Conservation (phyloP, 2,888 invertebrate species). For the Agapetus fuscipes region DNA sequence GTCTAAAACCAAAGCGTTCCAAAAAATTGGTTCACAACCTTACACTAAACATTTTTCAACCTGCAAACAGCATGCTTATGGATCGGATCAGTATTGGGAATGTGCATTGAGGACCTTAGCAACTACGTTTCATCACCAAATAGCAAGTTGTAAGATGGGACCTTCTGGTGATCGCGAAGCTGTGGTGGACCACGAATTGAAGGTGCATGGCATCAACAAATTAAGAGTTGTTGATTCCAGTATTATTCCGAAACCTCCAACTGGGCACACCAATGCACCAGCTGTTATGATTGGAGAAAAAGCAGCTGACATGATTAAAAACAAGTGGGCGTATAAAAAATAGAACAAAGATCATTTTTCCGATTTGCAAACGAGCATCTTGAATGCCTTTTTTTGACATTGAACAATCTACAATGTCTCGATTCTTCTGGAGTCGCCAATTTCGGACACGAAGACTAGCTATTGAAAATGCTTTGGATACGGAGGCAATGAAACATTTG, state of each 20-base stretch:
- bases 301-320: conserved; percentile 54
- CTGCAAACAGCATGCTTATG: conserved; percentile 40
- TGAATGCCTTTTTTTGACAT: too few species aligned
- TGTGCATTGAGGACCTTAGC: conserved; percentile 54
- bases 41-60: conserved; percentile 43
- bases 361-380: too few species aligned
- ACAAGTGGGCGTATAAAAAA: conserved; percentile 39
- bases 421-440: too few species aligned
- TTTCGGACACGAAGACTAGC: too few species aligned
- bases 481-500: too few species aligned
- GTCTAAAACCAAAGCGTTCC: conserved; percentile 48
- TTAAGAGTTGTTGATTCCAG: conserved; percentile 61
- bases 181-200: conserved; percentile 53
- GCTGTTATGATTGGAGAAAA: conserved; percentile 65
- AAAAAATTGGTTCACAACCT: conserved; percentile 44
- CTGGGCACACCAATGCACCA: conserved; percentile 60
- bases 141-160: conserved; percentile 66
- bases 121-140: conserved; percentile 54
- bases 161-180: conserved; percentile 48
- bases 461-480: too few species aligned
- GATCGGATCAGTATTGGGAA: conserved; percentile 60
- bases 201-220: conserved; percentile 49
- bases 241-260: conserved; percentile 52
- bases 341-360: too few species aligned
- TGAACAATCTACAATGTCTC: too few species aligned